Evolutionary conservation across 2,113 vertebrate species (phyloP).

Genomic region (Chaetodon trifascialis): DNA sequence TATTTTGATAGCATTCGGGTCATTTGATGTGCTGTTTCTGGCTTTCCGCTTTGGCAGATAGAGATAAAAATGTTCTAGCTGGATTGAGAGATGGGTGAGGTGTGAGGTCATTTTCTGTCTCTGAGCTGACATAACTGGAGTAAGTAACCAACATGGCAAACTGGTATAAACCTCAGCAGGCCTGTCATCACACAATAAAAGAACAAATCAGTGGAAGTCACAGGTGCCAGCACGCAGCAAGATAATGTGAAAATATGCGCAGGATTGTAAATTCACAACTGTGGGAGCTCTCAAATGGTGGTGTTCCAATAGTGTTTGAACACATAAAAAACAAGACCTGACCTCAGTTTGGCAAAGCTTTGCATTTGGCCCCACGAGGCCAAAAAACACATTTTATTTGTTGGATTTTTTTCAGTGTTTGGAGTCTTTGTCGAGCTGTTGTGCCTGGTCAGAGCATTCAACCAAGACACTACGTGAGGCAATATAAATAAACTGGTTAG

Average conservation of each 20-base stretch:
- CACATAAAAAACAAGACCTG: too few relatives aligned
- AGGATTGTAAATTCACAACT: not conserved
- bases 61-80: conserved; percentile 24
- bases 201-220: not conserved
- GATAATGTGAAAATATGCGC: not conserved
- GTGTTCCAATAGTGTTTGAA: not conserved
- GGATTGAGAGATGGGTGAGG: not conserved
- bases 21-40: not conserved
- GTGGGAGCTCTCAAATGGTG: not conserved
- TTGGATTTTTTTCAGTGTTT: not conserved
- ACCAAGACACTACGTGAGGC: not conserved
- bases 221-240: not conserved
- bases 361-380: not conserved
- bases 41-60: not conserved
- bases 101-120: conserved; percentile 16
- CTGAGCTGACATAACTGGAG: not conserved
- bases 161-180: not conserved
- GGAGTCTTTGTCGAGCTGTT: not conserved
- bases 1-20: not conserved
- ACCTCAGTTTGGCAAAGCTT: not conserved
- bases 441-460: not conserved
- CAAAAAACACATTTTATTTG: not conserved
- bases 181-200: not conserved
- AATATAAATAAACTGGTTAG: not conserved
- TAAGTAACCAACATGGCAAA: not conserved